Evolutionary conservation across 2,888 invertebrate species (phyloP), one percentile per base, ranked within the genome.

Genomic region (Nemapogon koenigi): DNA sequence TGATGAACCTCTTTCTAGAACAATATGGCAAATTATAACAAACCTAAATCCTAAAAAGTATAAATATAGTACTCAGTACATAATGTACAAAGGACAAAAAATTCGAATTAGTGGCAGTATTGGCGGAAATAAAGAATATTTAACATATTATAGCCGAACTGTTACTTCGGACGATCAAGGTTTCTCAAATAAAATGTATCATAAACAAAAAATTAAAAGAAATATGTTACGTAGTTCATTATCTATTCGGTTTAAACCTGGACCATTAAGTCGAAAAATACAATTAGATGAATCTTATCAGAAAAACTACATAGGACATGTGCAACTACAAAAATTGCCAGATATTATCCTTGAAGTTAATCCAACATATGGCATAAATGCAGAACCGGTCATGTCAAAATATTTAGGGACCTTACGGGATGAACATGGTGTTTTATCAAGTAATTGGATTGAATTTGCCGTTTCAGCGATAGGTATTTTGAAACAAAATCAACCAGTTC

Each of bases 381-480:
- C 85, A 41, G 73, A 80, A 48, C 56, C 73, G 4, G 48, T 63
- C 13, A 59, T 82, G 25, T 49, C 60, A 16, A 64, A 60, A 40
- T 72, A 79, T 49, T 51, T 83, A 37, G 62, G 66, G 43, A 59
- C 55, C 42, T 56, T 68, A 26, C 56, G 66, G 26, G 52, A 64
- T 42, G 52, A 59, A 31, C 57, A 75, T 40, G 75, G 71, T 8
- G 45, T 51, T 1, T 68, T 86, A 43, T 62, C 71, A 25, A 52
- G 59, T 36, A 66, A 76, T 46, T 81, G 81, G 70, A 79, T 82
- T 1, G 70, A 82, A 38, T 83, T 83, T 59, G 80, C 85, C 16
- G 66, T 81, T 36, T 72, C 82, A 11, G 75, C 73, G 28, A 48
- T 85, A 42, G 70, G 69, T 28, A 54, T 50, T 8, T 41, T 60